These are phyloP conservation scores for Mastacembelus armatus DNA, from an alignment of 2,797 vertebrate genomes.

Conservation along the genomic window DNA sequence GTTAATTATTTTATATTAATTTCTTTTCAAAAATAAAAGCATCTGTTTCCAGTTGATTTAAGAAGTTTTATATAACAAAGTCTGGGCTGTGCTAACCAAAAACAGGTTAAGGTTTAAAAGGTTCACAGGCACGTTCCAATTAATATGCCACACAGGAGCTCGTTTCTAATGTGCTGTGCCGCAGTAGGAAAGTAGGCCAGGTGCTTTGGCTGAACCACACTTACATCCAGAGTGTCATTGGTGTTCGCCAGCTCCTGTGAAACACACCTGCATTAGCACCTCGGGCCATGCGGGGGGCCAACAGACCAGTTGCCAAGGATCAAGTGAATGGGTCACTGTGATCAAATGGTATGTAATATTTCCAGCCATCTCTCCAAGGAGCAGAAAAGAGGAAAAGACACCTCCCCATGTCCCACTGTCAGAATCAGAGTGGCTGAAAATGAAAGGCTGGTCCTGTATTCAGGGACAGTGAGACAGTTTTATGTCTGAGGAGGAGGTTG, in stretches of 20 bases:
- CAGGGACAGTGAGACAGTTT: conserved; percentile 64
- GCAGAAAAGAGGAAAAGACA: conserved; percentile 36
- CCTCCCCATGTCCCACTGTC: conserved; percentile 41
- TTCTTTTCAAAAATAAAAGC: too few species aligned
- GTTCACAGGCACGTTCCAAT: conserved; percentile 61
- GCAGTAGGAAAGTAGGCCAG: conserved; percentile 65
- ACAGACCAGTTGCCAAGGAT: conserved; percentile 43
- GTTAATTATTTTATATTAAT: too few species aligned
- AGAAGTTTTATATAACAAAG: background rate
- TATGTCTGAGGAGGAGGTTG: conserved; percentile 64
- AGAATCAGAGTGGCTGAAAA: conserved; percentile 55
- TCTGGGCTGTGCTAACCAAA: conserved; percentile 28
- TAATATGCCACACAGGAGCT: conserved; percentile 50
- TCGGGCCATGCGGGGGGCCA: conserved; percentile 37
- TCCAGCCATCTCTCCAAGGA: conserved; percentile 42
- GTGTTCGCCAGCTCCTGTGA: conserved; percentile 48
- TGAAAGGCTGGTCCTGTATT: conserved; percentile 49
- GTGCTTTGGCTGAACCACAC: conserved; percentile 49
- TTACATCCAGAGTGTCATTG: conserved; percentile 27
- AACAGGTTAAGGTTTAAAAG: conserved; percentile 62
- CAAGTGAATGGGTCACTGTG: conserved; percentile 56
- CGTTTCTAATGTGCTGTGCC: conserved; percentile 23
- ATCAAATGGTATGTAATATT: conserved; percentile 69
- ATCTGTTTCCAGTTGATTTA: background rate
- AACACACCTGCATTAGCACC: conserved; percentile 79